Evolutionary conservation across 1,140 invertebrate genomes (phyloP).

Genomic region (Neelides sp.): DNA sequence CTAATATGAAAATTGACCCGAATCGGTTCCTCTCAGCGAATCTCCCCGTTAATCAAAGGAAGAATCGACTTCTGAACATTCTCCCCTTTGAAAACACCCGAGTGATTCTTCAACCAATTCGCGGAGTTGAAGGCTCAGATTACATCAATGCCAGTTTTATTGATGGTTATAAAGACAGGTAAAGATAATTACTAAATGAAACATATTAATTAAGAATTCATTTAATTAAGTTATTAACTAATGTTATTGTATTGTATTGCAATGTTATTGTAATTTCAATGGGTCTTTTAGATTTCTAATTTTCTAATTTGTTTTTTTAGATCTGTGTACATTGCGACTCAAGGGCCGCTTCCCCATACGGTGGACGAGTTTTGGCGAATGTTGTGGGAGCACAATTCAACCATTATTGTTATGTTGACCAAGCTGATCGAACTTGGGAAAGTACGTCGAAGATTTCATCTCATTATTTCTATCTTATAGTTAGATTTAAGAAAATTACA

Average conservation of each 20-base stretch:
- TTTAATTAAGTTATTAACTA: too few relatives aligned
- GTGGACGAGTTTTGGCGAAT: constrained; percentile 98
- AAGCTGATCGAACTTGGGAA: constrained; percentile 94
- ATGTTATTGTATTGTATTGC: too few relatives aligned
- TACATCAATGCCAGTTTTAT: constrained; percentile 99
- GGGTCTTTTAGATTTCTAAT: too few relatives aligned
- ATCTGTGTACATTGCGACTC: constrained; percentile 93
- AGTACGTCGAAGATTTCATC: constrained; percentile 52
- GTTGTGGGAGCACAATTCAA: constrained; percentile 99
- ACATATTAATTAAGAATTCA: too few relatives aligned
- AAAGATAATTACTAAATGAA: too few relatives aligned
- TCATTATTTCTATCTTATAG: neutral
- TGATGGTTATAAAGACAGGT: constrained; percentile 59
- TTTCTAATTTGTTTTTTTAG: too few relatives aligned
- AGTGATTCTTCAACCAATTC: constrained; percentile 80
- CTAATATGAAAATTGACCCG: constrained; percentile 87
- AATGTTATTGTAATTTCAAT: too few relatives aligned
- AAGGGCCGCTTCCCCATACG: constrained; percentile 89
- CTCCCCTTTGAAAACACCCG: constrained; percentile 91
- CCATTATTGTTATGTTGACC: constrained; percentile 97
- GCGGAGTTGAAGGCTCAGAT: constrained; percentile 88
- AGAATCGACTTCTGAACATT: constrained; percentile 94
- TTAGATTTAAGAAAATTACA: neutral
- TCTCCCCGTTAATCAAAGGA: constrained; percentile 91
- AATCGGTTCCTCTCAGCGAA: constrained; percentile 90